Percentiles rank a stretch among this genome's conserved stretches.
phyloP scores from a whole-genome alignment of 2,888 invertebrate species.

The Dione juno region DNA sequence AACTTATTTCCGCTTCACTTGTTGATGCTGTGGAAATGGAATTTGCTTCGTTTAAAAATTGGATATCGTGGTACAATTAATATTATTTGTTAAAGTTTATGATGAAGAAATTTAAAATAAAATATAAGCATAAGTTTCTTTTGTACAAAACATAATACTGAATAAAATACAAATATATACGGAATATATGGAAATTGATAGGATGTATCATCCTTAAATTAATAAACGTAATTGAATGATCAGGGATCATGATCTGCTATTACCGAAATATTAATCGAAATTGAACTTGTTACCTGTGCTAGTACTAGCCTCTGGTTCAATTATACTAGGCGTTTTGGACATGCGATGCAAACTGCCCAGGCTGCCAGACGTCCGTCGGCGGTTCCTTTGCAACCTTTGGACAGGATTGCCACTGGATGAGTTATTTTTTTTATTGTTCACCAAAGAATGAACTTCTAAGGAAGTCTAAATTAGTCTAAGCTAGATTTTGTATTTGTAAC shows the following conservation, averaged over 20 bases:
- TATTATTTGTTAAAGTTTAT: not conserved
- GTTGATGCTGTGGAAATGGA: not conserved
- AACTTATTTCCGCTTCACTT: not conserved
- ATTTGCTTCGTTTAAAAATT: not conserved
- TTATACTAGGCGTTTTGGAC: slow-evolving; percentile 59
- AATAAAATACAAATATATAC: too few relatives aligned
- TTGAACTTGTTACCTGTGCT: slow-evolving; percentile 44
- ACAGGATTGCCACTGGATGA: slow-evolving; percentile 67
- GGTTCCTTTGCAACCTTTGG: slow-evolving; percentile 67
- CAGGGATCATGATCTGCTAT: too few relatives aligned
- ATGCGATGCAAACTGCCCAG: slow-evolving; percentile 65
- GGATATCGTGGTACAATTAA: not conserved
- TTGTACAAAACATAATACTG: too few relatives aligned
- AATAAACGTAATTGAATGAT: too few relatives aligned
- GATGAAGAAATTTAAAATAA: not conserved
- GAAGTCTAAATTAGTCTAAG: too few relatives aligned
- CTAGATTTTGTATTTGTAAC: too few relatives aligned
- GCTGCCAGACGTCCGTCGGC: slow-evolving; percentile 60
- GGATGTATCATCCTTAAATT: too few relatives aligned
- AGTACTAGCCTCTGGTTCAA: slow-evolving; percentile 57
- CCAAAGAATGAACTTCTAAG: too few relatives aligned
- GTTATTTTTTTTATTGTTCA: too few relatives aligned
- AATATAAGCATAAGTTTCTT: slow-evolving; percentile 6
- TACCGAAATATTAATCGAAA: too few relatives aligned
- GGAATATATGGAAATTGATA: too few relatives aligned